These are phyloP conservation scores for Coryphaenoides rupestris DNA, from an alignment of 2,113 vertebrate species.

Conservation along the genomic window DNA sequence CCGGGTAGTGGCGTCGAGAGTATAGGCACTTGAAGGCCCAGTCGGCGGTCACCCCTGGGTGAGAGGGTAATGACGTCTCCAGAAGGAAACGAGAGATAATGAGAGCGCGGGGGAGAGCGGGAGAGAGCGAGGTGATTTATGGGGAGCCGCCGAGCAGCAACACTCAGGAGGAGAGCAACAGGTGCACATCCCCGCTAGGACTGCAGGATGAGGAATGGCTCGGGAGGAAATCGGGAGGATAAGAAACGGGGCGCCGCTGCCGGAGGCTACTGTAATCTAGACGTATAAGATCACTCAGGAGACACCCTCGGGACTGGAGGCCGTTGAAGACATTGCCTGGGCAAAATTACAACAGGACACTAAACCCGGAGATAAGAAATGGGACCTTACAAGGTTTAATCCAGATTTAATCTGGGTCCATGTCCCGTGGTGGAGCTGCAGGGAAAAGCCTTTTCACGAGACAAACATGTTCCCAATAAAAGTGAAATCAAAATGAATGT, in stretches of 20 bases:
- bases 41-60: no score
- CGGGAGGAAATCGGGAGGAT: neutral
- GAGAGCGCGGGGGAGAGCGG: neutral
- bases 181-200: slow-evolving; percentile 4
- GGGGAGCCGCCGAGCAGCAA: slow-evolving; percentile 22
- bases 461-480: no score
- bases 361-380: no score
- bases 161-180: slow-evolving; percentile 12
- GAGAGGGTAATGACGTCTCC: no score
- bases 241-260: slow-evolving; percentile 8
- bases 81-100: no score
- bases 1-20: no score
- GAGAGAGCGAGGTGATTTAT: slow-evolving; percentile 28
- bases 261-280: slow-evolving; percentile 2
- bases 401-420: no score
- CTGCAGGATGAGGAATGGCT: slow-evolving; percentile 24
- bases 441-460: no score
- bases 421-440: no score
- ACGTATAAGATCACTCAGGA: slow-evolving; percentile 12
- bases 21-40: no score
- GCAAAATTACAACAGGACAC: neutral
- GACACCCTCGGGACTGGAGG: slow-evolving; percentile 4
- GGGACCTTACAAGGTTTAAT: no score
- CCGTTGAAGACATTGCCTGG: slow-evolving; percentile 8
- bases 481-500: no score